Conservation (phyloP, 1,140 invertebrate genomes). For the Ephestia elutella region DNA sequence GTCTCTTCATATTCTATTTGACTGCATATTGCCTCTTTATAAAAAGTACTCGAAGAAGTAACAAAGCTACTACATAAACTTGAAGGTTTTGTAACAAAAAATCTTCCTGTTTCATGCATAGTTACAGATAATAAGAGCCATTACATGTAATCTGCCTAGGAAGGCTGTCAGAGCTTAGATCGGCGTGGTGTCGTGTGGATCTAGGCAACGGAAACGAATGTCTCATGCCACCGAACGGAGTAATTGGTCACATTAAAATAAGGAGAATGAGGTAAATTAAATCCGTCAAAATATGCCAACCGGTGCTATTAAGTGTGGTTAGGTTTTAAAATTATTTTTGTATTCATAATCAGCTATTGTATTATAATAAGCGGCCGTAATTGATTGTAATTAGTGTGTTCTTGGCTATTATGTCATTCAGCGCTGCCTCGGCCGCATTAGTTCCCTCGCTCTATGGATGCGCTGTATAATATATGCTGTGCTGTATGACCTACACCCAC, state of each 20-base stretch:
- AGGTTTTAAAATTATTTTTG: slow-evolving; percentile 6
- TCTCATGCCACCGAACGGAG: slow-evolving; percentile 13
- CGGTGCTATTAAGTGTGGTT: slow-evolving; percentile 7
- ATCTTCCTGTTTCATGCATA: slow-evolving; percentile 41
- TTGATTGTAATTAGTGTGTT: slow-evolving; percentile 5
- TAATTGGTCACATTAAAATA: slow-evolving; percentile 27
- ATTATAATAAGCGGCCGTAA: slow-evolving; percentile 8
- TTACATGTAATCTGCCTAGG: slow-evolving; percentile 36
- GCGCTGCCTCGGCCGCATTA: slow-evolving; percentile 16
- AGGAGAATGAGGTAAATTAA: slow-evolving; percentile 27
- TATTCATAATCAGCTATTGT: slow-evolving; percentile 12
- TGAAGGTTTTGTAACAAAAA: slow-evolving; percentile 47
- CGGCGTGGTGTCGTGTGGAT: slow-evolving; percentile 11
- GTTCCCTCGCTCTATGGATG: slow-evolving; percentile 21
- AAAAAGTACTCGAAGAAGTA: slow-evolving; percentile 1
- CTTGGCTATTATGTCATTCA: slow-evolving; percentile 22
- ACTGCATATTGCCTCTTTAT: background rate
- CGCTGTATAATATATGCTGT: background rate
- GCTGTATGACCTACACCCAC: slow-evolving; percentile 26
- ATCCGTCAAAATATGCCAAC: slow-evolving; percentile 15
- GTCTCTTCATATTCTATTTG: slow-evolving; percentile 7
- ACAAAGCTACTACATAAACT: slow-evolving; percentile 9
- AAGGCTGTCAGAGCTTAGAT: slow-evolving; percentile 25
- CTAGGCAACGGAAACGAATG: slow-evolving; percentile 4
- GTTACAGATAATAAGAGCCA: slow-evolving; percentile 37